phyloP scores from a whole-genome alignment of 2,888 invertebrate species.

The Yponomeuta sedellus region DNA sequence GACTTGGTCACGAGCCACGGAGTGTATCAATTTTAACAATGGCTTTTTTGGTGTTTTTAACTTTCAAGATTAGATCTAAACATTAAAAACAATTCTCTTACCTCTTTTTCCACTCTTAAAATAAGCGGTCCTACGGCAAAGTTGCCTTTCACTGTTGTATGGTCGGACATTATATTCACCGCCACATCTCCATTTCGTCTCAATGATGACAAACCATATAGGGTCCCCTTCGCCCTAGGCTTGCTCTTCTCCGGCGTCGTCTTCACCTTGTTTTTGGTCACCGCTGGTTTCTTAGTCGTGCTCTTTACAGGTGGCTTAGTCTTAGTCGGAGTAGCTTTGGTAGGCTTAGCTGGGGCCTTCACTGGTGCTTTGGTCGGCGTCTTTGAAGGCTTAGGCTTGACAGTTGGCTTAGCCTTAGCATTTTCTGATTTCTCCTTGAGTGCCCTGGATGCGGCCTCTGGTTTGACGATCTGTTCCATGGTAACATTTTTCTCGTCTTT shows the following conservation, averaged over 20 bases:
- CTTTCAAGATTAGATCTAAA: not conserved
- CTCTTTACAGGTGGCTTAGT: conserved; percentile 53
- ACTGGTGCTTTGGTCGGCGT: conserved; percentile 26
- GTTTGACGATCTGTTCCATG: conserved; percentile 23
- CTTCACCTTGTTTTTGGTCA: conserved; percentile 55
- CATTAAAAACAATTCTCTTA: conserved; percentile 33
- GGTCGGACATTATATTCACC: conserved; percentile 86
- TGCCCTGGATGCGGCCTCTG: conserved; percentile 43
- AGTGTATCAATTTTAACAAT: no score
- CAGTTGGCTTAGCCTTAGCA: conserved; percentile 53
- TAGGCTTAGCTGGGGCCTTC: conserved; percentile 32
- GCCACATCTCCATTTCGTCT: conserved; percentile 87
- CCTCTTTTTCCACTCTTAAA: conserved; percentile 86
- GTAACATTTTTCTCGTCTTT: conserved; percentile 26
- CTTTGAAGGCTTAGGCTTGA: conserved; percentile 33
- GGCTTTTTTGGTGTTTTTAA: no score
- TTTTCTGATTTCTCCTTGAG: conserved; percentile 44
- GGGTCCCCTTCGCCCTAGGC: conserved; percentile 84
- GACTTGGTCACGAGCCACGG: not conserved
- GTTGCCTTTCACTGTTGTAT: conserved; percentile 89
- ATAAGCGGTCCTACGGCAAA: conserved; percentile 88
- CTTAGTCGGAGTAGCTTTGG: conserved; percentile 30
- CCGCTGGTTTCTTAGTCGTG: conserved; percentile 47
- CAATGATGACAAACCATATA: conserved; percentile 87
- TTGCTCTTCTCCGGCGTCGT: conserved; percentile 65